Percentiles rank a stretch among this genome's conserved stretches.
These are phyloP conservation scores for Lymantria monacha DNA, from an alignment of 2,888 invertebrate genomes.

Conservation along the genomic window DNA sequence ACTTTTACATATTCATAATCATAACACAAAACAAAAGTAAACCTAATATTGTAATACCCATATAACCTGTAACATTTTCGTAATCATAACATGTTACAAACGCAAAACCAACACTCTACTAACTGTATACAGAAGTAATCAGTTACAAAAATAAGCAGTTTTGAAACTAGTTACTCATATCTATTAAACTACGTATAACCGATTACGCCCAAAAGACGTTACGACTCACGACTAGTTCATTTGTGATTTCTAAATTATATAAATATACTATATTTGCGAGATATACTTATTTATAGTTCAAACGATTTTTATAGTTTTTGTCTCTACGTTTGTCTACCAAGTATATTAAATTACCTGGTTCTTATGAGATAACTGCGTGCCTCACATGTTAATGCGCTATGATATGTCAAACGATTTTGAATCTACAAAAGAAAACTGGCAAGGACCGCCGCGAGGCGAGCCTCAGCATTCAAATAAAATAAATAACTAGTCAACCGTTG, in stretches of 20 bases:
- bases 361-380: constrained; percentile 32
- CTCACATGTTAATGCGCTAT: constrained; percentile 29
- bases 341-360: constrained; percentile 30
- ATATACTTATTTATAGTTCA: constrained; percentile 22
- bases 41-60: no score
- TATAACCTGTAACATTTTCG: no score
- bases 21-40: no score
- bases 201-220: no score
- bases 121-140: no score
- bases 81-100: no score
- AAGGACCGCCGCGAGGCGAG: constrained; percentile 21
- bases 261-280: constrained; percentile 30
- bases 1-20: no score
- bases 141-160: no score
- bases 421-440: constrained; percentile 31
- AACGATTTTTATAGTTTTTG: constrained; percentile 26
- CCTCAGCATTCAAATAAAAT: constrained; percentile 38
- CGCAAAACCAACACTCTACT: no score
- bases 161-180: no score
- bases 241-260: constrained; percentile 30
- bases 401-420: constrained; percentile 28
- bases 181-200: no score
- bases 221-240: constrained; percentile 23
- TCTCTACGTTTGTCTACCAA: constrained; percentile 19
- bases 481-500: constrained; percentile 45